Evolutionary conservation across 2,113 vertebrate genomes (phyloP), one percentile per base, ranked within the genome.

Genomic region (Philantomba maxwellii): DNA sequence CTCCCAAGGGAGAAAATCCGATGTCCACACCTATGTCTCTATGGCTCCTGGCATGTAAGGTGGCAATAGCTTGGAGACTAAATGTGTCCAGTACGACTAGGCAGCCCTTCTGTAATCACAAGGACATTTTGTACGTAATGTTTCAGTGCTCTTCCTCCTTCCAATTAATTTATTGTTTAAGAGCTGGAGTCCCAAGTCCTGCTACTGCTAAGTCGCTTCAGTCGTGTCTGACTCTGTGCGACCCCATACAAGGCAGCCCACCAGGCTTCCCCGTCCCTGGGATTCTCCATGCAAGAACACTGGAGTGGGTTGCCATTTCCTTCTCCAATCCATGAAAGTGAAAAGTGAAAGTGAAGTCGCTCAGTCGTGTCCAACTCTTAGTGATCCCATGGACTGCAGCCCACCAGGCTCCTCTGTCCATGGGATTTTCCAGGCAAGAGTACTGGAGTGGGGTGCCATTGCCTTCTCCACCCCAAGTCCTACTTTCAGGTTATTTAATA

Each of bases 401-500:
- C 55, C 9, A 57, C 23, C 55, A 57, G 55, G 55, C 23, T 1
- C 55, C 55, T 57, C 55, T 0, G 1, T 10, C 55, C 55, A 11
- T 26, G 55, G 55, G 23, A 57, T 25, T 57, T 10, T 11, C 55
- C 55, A 25, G 55, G 9, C 55, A 26, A 57, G 23, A 57, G 23
- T 25, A 57, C 55, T 25, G 9, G 55, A 25, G 55, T 57, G 55
- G 55, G 53, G 55, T 57, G 55, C 55, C 55, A 57, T 25, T 51
- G 49, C 55, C 55, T 57, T 57, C 55, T 57, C 64, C 28, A 49
- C 30, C 66, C 78, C 28, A 49, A 26, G 36, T n/a, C 21, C 10
- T 93, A 39, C 39, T 93, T 73, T 86, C 47, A 36, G 49, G 7
- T 64, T 93, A 57, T 39, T 88, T 87, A 57, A 73, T 78, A 73